phyloP scores from a whole-genome alignment of 2,113 vertebrate species.

The Progne subis region DNA sequence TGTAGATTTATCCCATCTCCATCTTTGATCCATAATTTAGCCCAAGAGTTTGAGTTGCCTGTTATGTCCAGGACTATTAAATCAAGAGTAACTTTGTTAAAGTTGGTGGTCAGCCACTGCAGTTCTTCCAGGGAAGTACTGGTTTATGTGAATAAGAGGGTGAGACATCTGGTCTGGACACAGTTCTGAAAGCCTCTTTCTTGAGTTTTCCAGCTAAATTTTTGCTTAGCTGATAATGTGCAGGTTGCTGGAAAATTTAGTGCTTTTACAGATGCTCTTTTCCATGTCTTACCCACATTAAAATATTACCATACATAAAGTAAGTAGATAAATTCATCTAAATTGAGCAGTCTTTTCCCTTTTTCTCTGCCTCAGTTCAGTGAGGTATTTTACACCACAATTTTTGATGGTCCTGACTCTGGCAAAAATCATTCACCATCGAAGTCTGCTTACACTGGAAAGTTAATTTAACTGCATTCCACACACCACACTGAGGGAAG shows the following conservation, averaged over 20 bases:
- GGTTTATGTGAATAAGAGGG: background rate
- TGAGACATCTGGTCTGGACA: background rate
- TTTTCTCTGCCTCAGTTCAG: background rate
- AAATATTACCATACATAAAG: background rate
- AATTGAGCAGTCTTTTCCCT: background rate
- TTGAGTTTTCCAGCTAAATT: background rate
- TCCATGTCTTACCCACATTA: background rate
- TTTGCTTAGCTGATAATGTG: background rate
- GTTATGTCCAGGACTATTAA: background rate
- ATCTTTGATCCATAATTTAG: slow-evolving; percentile 31
- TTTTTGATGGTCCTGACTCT: background rate
- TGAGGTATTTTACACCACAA: background rate
- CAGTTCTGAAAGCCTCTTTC: background rate
- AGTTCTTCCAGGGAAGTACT: background rate
- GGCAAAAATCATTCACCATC: background rate
- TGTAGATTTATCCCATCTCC: background rate
- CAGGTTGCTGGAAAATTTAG: background rate
- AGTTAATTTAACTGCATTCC: background rate
- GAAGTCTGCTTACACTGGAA: background rate
- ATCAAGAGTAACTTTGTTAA: background rate
- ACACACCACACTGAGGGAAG: background rate
- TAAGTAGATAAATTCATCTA: background rate
- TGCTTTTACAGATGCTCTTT: background rate
- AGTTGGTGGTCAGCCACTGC: background rate
- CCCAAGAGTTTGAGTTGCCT: background rate